phyloP scores from a whole-genome alignment of 64 coral and sea anemone genomes.

The Platygyra sinensis region DNA sequence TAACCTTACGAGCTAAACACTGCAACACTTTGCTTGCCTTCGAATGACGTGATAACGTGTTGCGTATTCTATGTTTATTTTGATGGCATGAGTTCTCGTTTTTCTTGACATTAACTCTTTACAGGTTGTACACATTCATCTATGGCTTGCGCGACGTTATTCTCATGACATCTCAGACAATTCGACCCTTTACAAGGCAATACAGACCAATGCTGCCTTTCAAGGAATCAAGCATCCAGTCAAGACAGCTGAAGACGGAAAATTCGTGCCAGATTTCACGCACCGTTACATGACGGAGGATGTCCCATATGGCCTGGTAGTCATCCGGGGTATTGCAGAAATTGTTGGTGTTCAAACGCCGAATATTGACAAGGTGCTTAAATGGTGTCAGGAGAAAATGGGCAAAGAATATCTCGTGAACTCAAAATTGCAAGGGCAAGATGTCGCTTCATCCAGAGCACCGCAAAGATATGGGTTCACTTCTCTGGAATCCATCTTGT shows the following conservation, averaged over 20 bases:
- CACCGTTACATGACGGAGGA: background rate
- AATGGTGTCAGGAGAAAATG: conserved; percentile 42
- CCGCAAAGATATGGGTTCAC: conserved; percentile 47
- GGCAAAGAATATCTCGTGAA: conserved; percentile 49
- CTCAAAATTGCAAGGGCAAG: conserved; percentile 48
- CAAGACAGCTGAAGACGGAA: background rate
- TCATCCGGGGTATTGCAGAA: conserved; percentile 49
- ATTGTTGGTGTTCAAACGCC: conserved; percentile 48
- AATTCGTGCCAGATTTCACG: background rate
- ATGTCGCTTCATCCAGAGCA: conserved; percentile 41
- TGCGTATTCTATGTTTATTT: too few species aligned
- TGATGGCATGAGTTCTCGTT: too few species aligned
- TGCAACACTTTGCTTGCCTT: too few species aligned
- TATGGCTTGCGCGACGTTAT: background rate
- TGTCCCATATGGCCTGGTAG: background rate
- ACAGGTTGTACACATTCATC: too few species aligned
- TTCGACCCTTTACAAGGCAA: background rate
- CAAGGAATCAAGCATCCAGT: conserved; percentile 2
- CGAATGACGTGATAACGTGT: too few species aligned
- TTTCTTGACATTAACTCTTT: too few species aligned
- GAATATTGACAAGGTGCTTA: conserved; percentile 40
- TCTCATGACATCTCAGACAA: background rate
- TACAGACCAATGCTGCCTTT: background rate
- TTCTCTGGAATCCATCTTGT: too few species aligned
- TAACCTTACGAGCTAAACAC: too few species aligned